phyloP scores from a whole-genome alignment of 1,140 invertebrate genomes.

The Palaemon carinicauda region DNA sequence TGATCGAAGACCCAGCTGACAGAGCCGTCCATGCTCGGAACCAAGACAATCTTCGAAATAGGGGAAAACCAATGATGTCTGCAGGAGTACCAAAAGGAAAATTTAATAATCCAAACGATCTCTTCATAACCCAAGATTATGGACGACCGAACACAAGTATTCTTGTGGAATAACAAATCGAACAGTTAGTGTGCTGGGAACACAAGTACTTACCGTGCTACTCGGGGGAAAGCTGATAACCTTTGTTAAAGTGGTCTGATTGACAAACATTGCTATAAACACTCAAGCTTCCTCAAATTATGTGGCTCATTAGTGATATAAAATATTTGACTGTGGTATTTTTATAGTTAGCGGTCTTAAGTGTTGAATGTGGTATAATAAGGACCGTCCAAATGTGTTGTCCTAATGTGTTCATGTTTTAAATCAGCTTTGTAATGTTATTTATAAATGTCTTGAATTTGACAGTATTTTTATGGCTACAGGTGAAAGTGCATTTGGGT shows the following conservation, averaged over 20 bases:
- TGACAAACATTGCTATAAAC: not conserved
- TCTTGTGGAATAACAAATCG: slow-evolving; percentile 29
- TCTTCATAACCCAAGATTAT: slow-evolving; percentile 40
- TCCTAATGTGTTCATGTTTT: slow-evolving; percentile 26
- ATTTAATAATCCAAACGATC: slow-evolving; percentile 40
- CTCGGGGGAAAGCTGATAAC: not conserved
- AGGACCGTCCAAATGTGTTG: slow-evolving; percentile 22
- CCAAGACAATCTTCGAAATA: slow-evolving; percentile 33
- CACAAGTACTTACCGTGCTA: not conserved
- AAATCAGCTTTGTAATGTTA: not conserved
- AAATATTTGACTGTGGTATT: slow-evolving; percentile 47
- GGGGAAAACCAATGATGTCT: slow-evolving; percentile 22
- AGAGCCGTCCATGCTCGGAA: slow-evolving; percentile 41
- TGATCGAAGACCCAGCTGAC: slow-evolving; percentile 51
- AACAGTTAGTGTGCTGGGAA: not conserved
- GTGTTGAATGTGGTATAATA: not conserved
- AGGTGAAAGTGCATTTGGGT: too few relatives aligned
- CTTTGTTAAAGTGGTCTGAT: not conserved
- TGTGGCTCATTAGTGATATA: slow-evolving; percentile 44
- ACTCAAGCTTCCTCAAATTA: not conserved
- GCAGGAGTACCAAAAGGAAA: slow-evolving; percentile 33
- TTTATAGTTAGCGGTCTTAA: not conserved
- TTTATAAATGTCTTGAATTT: slow-evolving; percentile 22
- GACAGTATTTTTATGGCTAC: too few relatives aligned
- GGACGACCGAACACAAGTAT: slow-evolving; percentile 49